These are phyloP conservation scores for Sebastes kiyomatsui DNA, from an alignment of 2,797 vertebrate species.

Conservation along the genomic window DNA sequence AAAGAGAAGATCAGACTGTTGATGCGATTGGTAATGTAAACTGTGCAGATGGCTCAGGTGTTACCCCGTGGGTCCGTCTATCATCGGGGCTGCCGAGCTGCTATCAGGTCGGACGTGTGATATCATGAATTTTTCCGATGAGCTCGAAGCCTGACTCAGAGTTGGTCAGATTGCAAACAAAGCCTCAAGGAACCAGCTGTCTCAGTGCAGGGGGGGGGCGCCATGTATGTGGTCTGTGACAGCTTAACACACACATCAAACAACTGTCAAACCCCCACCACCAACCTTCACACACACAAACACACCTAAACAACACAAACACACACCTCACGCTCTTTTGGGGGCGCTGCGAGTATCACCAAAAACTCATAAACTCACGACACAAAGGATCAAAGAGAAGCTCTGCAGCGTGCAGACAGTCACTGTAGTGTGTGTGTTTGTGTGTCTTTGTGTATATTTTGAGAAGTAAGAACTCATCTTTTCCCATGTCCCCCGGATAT, in stretches of 20 bases:
- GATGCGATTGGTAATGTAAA: not conserved
- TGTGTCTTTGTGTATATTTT: conserved; percentile 6
- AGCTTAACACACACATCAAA: conserved; percentile 76
- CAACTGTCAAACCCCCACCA: conserved; percentile 56
- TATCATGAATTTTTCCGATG: conserved; percentile 29
- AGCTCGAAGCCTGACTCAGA: conserved; percentile 15
- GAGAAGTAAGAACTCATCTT: not conserved
- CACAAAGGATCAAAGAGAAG: conserved; percentile 51
- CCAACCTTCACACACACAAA: conserved; percentile 28
- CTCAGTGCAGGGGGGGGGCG: conserved; percentile 8
- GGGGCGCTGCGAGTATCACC: conserved; percentile 25
- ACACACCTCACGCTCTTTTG: conserved; percentile 39
- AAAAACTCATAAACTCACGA: conserved; percentile 49
- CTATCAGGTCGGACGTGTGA: conserved; percentile 9
- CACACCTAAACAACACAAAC: conserved; percentile 48
- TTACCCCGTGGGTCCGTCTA: conserved; percentile 4
- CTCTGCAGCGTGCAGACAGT: conserved; percentile 30
- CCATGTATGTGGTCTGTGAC: conserved; percentile 66
- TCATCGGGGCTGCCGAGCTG: conserved; percentile 17
- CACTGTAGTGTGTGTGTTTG: conserved; percentile 10
- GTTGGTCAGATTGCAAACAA: conserved; percentile 26
- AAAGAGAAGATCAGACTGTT: conserved; percentile 24
- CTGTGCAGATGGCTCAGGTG: conserved; percentile 8
- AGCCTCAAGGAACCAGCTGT: conserved; percentile 62
- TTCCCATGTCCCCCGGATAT: not conserved